Base-by-base conservation (phyloP, 2,113 vertebrate genomes). In the Myotis yumanensis region DNA sequence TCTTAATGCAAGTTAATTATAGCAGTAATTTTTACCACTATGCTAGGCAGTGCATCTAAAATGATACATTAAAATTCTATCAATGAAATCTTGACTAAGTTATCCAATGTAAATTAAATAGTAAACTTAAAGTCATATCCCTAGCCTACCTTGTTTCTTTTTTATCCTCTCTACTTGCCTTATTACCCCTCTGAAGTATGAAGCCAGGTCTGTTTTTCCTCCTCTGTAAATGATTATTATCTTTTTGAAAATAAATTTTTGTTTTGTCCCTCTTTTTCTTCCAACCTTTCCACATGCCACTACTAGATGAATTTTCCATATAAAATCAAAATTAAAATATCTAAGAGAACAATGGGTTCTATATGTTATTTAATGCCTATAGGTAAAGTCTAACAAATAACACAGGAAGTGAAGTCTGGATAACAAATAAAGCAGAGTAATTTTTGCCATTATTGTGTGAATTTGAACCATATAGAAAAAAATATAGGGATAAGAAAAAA, bases 61-160 rank as follows among this genome's bases (percentile, higher is more conserved):
- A 76, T 87, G n/a, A 93, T 92, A 75, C 40, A 80, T 73, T 87
- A 90, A 86, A 89, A 82, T 86, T 86, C 23, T 7, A 73, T 84
- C 87, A 64, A 66, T 82, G 46, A 11, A 82, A 11, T 89, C 28
- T 89, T 89, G 46, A 18, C 25, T 77, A 17, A 59, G 7, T 93
- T 79, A 68, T 11, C 4, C 43, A 18, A 59, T 66, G 9, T 75
- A 93, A 72, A 12, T 85, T 88, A 71, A 72, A 8, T 28, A 88
- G 15, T 86, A 51, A 86, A 75, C 17, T 17, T 43, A 12, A 68
- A 75, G 15, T 68, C 12, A 18, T 75, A 37, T 66, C 46, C n/a
- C 1, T 43, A 52, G 1, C 4, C 57, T 18, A 72, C 7, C 17
- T 66, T 57, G 5, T 37, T 80, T 12, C 20, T 76, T 87, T 79